These are phyloP conservation scores for Seladonia tumulorum DNA, from an alignment of 2,888 invertebrate species.

Conservation along the genomic window DNA sequence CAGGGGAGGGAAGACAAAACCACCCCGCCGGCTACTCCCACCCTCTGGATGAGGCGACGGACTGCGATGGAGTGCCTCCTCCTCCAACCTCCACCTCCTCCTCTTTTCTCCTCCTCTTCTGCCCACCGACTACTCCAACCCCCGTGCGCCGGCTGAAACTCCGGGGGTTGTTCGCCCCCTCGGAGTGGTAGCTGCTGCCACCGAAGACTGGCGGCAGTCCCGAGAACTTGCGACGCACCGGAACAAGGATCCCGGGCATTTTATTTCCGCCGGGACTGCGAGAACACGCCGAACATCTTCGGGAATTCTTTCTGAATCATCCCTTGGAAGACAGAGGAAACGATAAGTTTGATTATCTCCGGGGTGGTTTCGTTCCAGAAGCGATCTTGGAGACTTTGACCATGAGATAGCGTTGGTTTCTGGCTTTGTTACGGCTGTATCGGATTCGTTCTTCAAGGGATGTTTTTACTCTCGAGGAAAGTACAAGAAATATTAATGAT, in stretches of 20 bases:
- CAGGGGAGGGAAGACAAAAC: conserved; percentile 85
- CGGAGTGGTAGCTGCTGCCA: conserved; percentile 69
- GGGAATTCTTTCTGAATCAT: background rate
- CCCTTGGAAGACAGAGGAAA: background rate
- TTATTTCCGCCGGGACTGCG: conserved; percentile 46
- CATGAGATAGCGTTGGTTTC: background rate
- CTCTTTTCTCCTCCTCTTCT: conserved; percentile 62
- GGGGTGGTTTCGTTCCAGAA: background rate
- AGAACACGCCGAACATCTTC: background rate
- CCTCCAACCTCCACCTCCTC: conserved; percentile 66
- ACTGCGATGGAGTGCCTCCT: conserved; percentile 83
- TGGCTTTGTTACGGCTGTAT: background rate
- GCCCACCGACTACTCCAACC: conserved; percentile 61
- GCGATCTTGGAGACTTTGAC: background rate
- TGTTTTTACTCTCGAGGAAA: background rate
- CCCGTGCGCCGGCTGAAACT: conserved; percentile 55
- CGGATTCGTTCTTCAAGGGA: background rate
- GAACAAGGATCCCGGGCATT: conserved; percentile 60
- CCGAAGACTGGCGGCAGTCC: conserved; percentile 45
- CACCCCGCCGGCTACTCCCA: conserved; percentile 83
- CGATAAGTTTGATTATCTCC: background rate
- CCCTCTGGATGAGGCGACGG: conserved; percentile 85
- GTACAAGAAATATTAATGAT: background rate
- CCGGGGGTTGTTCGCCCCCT: conserved; percentile 54
- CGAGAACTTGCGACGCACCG: conserved; percentile 37